Evolutionary conservation across 2,797 vertebrate genomes (phyloP), one percentile per base, ranked within the genome.

Genomic region (Triplophysa yarkandensis): DNA sequence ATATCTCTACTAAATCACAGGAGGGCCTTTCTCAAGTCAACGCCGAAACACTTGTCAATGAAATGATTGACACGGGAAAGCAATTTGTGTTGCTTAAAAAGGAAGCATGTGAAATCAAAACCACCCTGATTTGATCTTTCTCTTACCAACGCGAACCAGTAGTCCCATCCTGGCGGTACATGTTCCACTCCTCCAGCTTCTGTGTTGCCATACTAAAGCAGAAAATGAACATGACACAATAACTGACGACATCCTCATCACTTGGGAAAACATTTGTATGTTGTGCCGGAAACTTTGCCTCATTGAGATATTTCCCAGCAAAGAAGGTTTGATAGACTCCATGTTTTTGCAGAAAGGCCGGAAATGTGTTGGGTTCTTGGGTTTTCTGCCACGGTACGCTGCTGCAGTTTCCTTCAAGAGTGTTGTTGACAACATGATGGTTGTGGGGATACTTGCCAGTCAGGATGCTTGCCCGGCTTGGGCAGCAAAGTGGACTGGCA

Each of bases 401-500:
- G 88, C 97, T 98, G 88, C 97, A 98, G 91, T 99, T 99, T 3
- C 97, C 97, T 84, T 97, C 95, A 62, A 98, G 66, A 0, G 96
- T 98, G 90, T 99, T 99, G 89, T 99, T 99, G 77, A 96, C 92
- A 32, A 99, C 96, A 3, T 93, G 95, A 85, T 99, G 97, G 85
- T 99, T 99, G 84, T 99, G 97, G 1, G 96, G 96, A 39, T 98
- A 99, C 82, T 95, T 97, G 32, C 97, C 97, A 0, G 96, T 96
- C 86, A 98, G 90, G 90, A 99, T 97, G 79, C 96, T 98, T 73
- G 97, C 95, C 70, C 97, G 90, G 80, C 97, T 99, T 6, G 97
- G 97, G 82, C 97, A 99, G 88, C 97, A 99, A 60, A 99, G 91
- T 0, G 97, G 95, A 82, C 96, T 98, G 83, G 95, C 94, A 21